Base-by-base conservation (phyloP, 2,888 invertebrate genomes). In the Thyatira batis region DNA sequence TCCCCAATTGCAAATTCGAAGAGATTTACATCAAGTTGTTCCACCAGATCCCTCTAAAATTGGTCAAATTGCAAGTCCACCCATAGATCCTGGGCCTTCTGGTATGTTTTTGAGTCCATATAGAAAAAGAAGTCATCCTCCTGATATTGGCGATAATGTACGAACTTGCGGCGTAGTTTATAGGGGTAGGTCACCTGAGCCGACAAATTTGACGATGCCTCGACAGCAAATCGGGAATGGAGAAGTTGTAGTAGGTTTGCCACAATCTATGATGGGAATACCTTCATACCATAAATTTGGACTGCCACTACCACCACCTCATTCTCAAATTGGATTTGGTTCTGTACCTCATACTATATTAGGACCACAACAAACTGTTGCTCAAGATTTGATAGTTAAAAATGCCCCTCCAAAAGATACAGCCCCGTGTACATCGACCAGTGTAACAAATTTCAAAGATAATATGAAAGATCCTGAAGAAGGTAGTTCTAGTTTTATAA, bases 1-100 rank as follows among this genome's bases (percentile, higher is more conserved):
- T 74, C 94, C 94, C 11, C 93, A 94, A 70, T 80, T 97, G 44
- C 96, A 97, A 76, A 96, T 97, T 53, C 93, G 97, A 50, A 92
- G 96, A 76, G 97, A 97, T 77, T 89, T 97, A 43, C 94, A 95
- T 69, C 93, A 93, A 80, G 88, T 93, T 44, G 81, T 74, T 39
- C 90, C 89, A 33, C 80, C 84, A 6, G 88, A 92, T 60, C 76
- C 86, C 4, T 65, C 83, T 8, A 89, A 90, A 66, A 80, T 90
- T 49, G 78, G 78, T 48, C 88, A 85, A 67, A 76, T 93, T 64
- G 78, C 88, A 50, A 90, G 87, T 69, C 80, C 91, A 13, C 78
- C 92, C 52, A 88, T 93, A 61, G 89, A 91, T 44, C 85, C 91
- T 20, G 88, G 89, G 59, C 85, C 89, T 63, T 84, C 89, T 57